Conservation (phyloP, 2,888 invertebrate genomes). For the Trachelus stipa region DNA sequence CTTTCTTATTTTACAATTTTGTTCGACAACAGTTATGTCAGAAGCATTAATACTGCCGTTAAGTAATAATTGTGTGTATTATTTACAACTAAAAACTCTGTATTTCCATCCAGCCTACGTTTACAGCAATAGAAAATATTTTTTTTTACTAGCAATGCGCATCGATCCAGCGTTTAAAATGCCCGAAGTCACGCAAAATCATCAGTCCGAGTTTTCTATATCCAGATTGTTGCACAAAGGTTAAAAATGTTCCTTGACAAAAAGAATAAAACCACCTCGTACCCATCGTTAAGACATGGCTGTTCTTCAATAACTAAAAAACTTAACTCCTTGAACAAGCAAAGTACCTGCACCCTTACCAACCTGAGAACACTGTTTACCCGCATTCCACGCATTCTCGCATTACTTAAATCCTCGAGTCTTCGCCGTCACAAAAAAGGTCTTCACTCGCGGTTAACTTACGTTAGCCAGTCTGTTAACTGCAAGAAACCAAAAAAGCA, state of each 20-base stretch:
- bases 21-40: background rate
- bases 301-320: background rate
- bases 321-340: background rate
- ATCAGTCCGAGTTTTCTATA: background rate
- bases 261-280: background rate
- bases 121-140: background rate
- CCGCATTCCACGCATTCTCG: background rate
- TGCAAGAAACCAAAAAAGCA: background rate
- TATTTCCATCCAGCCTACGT: background rate
- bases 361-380: background rate
- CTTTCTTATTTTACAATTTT: background rate
- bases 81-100: background rate
- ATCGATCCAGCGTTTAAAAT: background rate
- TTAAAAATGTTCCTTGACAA: background rate
- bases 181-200: background rate
- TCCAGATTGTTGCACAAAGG: background rate
- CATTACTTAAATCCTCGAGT: background rate
- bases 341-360: background rate
- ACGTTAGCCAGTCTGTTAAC: background rate
- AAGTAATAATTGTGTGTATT: background rate
- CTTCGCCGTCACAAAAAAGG: background rate
- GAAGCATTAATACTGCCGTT: background rate
- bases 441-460: background rate
- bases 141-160: background rate
- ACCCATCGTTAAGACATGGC: background rate